These are phyloP conservation scores for Heterotis niloticus DNA, from an alignment of 2,113 vertebrate species.

Conservation along the genomic window DNA sequence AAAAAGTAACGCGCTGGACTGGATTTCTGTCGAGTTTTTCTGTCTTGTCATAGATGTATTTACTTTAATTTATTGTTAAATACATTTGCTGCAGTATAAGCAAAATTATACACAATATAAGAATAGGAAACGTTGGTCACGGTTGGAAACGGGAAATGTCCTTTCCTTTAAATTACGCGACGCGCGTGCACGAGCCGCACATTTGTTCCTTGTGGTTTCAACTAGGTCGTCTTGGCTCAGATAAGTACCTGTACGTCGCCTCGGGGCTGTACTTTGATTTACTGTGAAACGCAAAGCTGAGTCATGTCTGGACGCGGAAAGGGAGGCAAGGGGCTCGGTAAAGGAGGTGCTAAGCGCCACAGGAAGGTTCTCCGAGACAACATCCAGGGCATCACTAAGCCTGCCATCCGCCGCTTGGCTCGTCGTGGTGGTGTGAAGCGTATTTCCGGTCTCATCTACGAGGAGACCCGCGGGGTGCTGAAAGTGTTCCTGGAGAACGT, in stretches of 20 bases:
- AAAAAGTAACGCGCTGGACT: too few relatives aligned
- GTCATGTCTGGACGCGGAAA: constrained; percentile 12
- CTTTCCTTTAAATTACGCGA: too few relatives aligned
- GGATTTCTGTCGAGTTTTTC: too few relatives aligned
- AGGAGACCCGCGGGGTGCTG: too few relatives aligned
- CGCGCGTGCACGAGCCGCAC: too few relatives aligned
- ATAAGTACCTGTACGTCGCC: neutral
- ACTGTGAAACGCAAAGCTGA: neutral
- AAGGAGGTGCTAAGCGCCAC: constrained; percentile 12
- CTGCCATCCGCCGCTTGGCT: constrained; percentile 51
- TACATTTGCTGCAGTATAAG: too few relatives aligned
- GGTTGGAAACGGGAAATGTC: too few relatives aligned
- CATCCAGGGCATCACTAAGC: constrained; percentile 37
- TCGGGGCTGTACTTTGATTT: neutral
- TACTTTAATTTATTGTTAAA: too few relatives aligned
- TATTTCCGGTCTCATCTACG: neutral
- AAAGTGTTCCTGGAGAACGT: too few relatives aligned
- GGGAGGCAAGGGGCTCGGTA: neutral
- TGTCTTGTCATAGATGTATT: too few relatives aligned
- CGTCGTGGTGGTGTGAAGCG: constrained; percentile 50
- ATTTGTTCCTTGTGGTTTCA: neutral
- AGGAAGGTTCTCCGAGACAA: constrained; percentile 14
- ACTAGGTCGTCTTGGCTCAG: neutral
- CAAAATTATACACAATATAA: too few relatives aligned
- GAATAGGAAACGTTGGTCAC: too few relatives aligned